Base-by-base conservation (phyloP, 2,888 invertebrate genomes). In the Baccha elongata region DNA sequence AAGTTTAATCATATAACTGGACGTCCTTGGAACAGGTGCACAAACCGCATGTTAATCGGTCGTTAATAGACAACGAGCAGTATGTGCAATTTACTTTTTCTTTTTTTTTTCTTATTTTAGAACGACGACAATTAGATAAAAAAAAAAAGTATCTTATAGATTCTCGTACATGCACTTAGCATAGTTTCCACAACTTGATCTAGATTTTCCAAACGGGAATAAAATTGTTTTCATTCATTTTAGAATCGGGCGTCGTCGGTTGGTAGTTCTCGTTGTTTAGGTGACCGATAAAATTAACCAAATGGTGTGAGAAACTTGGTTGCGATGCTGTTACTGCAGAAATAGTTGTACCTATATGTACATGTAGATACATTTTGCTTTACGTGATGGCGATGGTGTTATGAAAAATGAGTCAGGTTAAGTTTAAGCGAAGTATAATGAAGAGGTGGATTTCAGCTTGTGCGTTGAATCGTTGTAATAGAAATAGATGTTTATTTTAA, bases 21-120 rank as follows among this genome's bases (percentile, higher is more conserved):
- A 62, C 81, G 81, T 81, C 81, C 81, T 81, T 81, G 81, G 67
- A 81, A 67, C 81, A 81, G 81, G 81, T 81, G 81, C 62, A 76
- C 42, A 60, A 60, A 60, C 29, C 37, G 29, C 60, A 44, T 21
- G 29, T 60, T 62, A 67, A 48, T 79, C 29, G 68, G 37, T 73
- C 62, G 67, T n/a, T n/a, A n/a, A n/a, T n/a, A n/a, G n/a, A n/a
- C n/a, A n/a, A n/a, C n/a, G n/a, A n/a, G n/a, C n/a, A n/a, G n/a
- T n/a, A 60, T 67, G 23, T 50, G 53, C 29, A 32, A 44, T 23
- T 23, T 44, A 42, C 26, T 29, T 35, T 26, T 44, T 48, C 52
- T 52, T 53, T n/a, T 32, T 10, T 44, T 26, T 19, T 21, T 23
- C n/a, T 50, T 21, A 17, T 58, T 37, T 21, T 32, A 79, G 73